These are phyloP conservation scores for Siderastrea radians DNA, from an alignment of 92 coral and sea anemone species.

Conservation along the genomic window DNA sequence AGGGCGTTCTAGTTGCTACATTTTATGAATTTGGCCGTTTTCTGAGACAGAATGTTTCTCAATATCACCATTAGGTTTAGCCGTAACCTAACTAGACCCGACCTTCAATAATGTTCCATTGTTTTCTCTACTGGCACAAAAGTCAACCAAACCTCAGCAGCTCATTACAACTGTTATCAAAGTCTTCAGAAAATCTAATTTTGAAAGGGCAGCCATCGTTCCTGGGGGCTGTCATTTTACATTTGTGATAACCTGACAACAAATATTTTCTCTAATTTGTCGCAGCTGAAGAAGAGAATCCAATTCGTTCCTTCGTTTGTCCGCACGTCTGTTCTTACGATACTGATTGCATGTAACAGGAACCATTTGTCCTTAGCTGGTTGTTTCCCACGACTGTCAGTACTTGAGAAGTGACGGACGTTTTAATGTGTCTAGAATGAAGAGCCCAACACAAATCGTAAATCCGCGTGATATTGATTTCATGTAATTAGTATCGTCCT, in stretches of 20 bases:
- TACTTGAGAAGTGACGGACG: constrained; percentile 13
- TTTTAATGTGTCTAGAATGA: constrained; percentile 30
- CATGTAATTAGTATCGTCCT: constrained; percentile 25
- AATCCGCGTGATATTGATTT: constrained; percentile 3
- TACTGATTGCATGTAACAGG: neutral
- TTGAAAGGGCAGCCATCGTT: constrained; percentile 10
- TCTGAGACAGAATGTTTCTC: constrained; percentile 4
- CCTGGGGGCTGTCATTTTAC: constrained; percentile 12
- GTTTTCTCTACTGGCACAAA: neutral
- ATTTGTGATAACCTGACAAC: constrained; percentile 16
- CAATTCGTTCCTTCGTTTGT: neutral
- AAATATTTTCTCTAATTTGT: constrained; percentile 5
- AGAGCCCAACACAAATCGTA: constrained; percentile 4
- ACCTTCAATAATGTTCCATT: neutral
- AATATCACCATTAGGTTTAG: neutral
- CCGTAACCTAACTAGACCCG: neutral
- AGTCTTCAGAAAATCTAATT: constrained; percentile 43
- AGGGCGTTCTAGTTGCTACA: neutral
- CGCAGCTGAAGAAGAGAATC: neutral
- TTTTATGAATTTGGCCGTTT: neutral
- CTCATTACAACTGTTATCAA: constrained; percentile 42
- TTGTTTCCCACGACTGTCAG: neutral
- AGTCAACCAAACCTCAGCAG: neutral
- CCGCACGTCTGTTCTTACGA: neutral
- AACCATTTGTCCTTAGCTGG: neutral